Conservation (phyloP, 2,113 vertebrate species). For the Gavialis gangeticus region DNA sequence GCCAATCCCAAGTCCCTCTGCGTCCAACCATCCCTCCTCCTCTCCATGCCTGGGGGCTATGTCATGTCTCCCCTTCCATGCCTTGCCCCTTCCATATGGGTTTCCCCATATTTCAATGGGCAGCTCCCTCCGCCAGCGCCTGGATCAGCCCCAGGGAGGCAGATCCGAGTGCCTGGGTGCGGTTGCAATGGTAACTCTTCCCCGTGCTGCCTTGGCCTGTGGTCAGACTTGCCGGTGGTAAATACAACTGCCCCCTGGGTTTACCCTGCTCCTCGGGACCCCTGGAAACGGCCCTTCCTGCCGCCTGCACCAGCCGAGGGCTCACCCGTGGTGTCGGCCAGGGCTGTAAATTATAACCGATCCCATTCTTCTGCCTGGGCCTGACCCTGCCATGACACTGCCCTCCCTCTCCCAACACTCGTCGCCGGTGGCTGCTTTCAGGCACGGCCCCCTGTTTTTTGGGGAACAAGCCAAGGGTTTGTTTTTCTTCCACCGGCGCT, state of each 20-base stretch:
- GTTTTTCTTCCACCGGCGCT: background rate
- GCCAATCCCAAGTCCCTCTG: no score
- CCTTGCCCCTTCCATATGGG: no score
- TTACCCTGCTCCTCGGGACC: background rate
- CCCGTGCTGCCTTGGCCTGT: no score
- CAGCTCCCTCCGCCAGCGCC: background rate
- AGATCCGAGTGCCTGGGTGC: background rate
- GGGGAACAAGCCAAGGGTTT: background rate
- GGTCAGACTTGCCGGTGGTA: no score
- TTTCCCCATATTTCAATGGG: no score
- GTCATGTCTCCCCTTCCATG: no score
- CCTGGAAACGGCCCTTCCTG: background rate
- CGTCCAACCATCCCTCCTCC: no score
- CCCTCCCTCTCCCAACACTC: background rate
- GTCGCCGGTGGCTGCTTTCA: background rate
- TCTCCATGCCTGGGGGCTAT: background rate
- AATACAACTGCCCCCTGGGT: background rate
- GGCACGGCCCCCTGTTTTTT: background rate
- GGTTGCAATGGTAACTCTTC: background rate
- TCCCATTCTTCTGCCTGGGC: background rate
- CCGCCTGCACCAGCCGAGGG: background rate
- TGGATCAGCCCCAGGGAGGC: background rate
- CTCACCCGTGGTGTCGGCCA: background rate
- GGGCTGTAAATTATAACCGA: background rate
- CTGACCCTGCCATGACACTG: constrained; percentile 16